A percentile compares a stretch with the other conserved stretches of the same genome.
These are phyloP conservation scores for Platalea minor DNA, from an alignment of 2,797 vertebrate genomes.

Conservation along the genomic window DNA sequence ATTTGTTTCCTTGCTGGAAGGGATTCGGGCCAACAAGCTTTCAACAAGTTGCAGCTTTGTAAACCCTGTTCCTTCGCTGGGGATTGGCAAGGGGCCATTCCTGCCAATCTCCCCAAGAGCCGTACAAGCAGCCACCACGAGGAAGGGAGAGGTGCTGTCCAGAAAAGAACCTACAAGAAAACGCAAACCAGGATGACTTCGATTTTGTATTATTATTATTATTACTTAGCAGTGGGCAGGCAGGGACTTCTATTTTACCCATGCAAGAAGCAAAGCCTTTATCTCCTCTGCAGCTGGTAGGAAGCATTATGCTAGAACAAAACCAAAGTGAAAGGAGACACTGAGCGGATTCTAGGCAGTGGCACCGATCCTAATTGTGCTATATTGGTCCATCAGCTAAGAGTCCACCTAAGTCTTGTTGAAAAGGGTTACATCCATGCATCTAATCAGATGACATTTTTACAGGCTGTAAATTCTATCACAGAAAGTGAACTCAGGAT, in stretches of 20 bases:
- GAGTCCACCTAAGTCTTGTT: not conserved
- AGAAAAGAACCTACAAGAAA: conserved; percentile 87
- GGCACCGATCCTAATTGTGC: not conserved
- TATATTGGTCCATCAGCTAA: not conserved
- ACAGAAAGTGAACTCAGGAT: not conserved
- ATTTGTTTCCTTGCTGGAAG: conserved; percentile 92
- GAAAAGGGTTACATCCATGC: not conserved
- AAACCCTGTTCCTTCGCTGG: conserved; percentile 86
- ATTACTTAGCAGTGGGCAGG: not conserved
- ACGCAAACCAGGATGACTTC: not conserved
- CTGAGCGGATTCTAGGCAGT: not conserved
- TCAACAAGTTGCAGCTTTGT: conserved; percentile 91
- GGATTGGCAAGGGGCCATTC: conserved; percentile 87
- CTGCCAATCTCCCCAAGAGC: conserved; percentile 96
- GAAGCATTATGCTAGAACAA: not conserved
- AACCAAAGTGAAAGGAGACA: not conserved
- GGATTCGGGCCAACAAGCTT: conserved; percentile 88
- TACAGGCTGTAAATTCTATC: not conserved
- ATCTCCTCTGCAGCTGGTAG: not conserved
- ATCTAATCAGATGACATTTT: not conserved
- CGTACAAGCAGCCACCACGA: conserved; percentile 89
- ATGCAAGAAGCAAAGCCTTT: not conserved
- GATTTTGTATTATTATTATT: not conserved
- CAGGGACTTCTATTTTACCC: not conserved
- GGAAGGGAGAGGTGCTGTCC: conserved; percentile 84